A percentile compares a stretch with the other conserved stretches of the same genome.
Conservation (phyloP, 2,113 vertebrate genomes). For the Danio rerio region GRCz12tu NC_133181.1:50139001-50139500, state of each 20-base stretch:
- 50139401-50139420: neutral
- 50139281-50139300: neutral
- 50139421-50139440: conserved; percentile 9
- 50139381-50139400: neutral
- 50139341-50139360: neutral
- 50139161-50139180: too few species aligned
- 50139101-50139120: too few species aligned
- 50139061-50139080: too few species aligned
- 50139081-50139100: too few species aligned
- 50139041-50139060: too few species aligned
- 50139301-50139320: neutral
- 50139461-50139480: conserved; percentile 46
- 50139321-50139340: neutral
- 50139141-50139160: too few species aligned
- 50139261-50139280: neutral
- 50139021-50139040: too few species aligned
- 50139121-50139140: too few species aligned
- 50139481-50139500: conserved; percentile 23
- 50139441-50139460: neutral
- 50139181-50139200: too few species aligned
- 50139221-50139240: neutral
- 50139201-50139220: too few species aligned
- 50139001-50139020: too few species aligned
- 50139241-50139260: too few species aligned
- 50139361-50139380: conserved; percentile 10